These are phyloP conservation scores for Eremophila alpestris DNA, from an alignment of 2,797 vertebrate genomes.

Conservation along the genomic window DNA sequence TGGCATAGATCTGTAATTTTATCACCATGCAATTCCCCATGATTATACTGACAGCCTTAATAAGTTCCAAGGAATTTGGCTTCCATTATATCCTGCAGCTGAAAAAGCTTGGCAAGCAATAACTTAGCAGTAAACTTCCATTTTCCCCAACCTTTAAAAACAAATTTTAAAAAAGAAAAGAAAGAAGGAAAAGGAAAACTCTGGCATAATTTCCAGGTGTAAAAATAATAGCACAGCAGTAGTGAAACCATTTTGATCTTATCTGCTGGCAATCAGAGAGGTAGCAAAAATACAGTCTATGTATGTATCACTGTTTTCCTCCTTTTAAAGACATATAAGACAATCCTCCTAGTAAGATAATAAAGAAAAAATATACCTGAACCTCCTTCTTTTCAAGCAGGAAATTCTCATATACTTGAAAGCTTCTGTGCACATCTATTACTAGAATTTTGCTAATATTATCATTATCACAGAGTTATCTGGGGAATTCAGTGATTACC, in stretches of 20 bases:
- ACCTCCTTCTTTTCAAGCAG: background rate
- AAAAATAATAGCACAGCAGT: background rate
- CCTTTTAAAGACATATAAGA: background rate
- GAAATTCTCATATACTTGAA: background rate
- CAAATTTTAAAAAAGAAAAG: background rate
- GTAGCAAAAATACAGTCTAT: background rate
- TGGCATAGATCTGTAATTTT: constrained; percentile 8
- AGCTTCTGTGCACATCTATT: background rate
- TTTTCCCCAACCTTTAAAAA: constrained; percentile 41
- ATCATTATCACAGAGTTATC: background rate
- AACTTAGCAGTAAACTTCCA: constrained; percentile 14
- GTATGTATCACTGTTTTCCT: background rate
- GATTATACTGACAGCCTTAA: constrained; percentile 46
- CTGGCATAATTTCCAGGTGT: background rate
- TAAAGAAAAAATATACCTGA: background rate
- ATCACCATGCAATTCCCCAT: constrained; percentile 16
- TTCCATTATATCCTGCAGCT: constrained; percentile 28
- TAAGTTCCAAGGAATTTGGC: constrained; percentile 57
- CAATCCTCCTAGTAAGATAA: background rate
- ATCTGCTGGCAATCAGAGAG: constrained; percentile 1
- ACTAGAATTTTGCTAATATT: background rate
- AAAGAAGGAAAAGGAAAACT: background rate
- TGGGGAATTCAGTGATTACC: background rate
- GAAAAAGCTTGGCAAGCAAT: constrained; percentile 66
- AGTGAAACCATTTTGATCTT: constrained; percentile 21